A percentile compares a stretch with the other conserved stretches of the same genome.
Evolutionary conservation across 2,888 invertebrate genomes (phyloP).

Genomic region (Erebia epiphron): DNA sequence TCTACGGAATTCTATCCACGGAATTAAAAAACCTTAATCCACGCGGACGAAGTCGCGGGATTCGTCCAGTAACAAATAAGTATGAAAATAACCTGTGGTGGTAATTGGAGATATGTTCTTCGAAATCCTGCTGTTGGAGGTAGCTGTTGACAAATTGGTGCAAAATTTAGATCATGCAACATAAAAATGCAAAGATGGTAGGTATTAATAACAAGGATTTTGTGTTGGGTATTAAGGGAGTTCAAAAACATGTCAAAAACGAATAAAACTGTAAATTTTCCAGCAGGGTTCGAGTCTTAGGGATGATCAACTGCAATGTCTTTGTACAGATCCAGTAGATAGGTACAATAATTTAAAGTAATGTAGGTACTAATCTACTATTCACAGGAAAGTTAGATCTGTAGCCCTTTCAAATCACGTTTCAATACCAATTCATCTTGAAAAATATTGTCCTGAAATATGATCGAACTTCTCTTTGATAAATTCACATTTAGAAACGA

Average conservation of each 20-base stretch:
- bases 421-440: constrained; percentile 5
- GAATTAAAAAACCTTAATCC: too few species aligned
- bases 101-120: constrained; percentile 24
- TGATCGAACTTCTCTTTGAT: constrained; percentile 4
- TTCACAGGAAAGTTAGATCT: neutral
- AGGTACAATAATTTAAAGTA: constrained; percentile 6
- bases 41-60: too few species aligned
- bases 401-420: constrained; percentile 5
- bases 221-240: constrained; percentile 7
- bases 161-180: constrained; percentile 40
- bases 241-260: constrained; percentile 2
- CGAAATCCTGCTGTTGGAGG: constrained; percentile 26
- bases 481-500: neutral
- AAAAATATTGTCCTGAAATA: constrained; percentile 9
- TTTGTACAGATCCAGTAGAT: too few species aligned
- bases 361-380: neutral
- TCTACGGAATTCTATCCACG: too few species aligned
- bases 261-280: constrained; percentile 14
- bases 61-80: neutral
- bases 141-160: constrained; percentile 43
- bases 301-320: neutral
- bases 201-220: constrained; percentile 19
- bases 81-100: constrained; percentile 38
- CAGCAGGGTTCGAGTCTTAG: neutral
- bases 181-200: constrained; percentile 11